Conservation (phyloP, 2,888 invertebrate species). For the Drosophila sordidapex region DNA sequence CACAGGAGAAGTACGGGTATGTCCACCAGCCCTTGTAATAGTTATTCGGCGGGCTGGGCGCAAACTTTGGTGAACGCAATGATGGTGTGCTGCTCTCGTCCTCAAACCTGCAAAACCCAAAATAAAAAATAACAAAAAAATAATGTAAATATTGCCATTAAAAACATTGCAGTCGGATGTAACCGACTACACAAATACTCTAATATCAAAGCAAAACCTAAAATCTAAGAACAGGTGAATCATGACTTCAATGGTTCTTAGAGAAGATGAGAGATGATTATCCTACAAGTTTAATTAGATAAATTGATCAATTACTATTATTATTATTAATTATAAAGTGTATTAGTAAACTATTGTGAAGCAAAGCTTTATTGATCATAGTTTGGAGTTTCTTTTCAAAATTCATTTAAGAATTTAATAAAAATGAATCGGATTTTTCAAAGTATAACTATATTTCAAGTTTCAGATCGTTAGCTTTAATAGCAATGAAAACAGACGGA, state of each 20-base stretch:
- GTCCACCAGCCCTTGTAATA: conserved; percentile 94
- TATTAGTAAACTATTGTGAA: background rate
- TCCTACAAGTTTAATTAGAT: background rate
- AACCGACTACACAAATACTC: background rate
- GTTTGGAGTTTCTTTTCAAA: background rate
- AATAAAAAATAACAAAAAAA: too few species aligned
- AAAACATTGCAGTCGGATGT: fast-evolving
- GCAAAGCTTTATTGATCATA: background rate
- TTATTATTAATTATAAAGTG: background rate
- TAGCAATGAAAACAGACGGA: background rate
- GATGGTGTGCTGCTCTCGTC: conserved; percentile 87
- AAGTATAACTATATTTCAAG: background rate
- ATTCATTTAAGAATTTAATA: background rate
- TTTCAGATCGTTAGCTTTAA: background rate
- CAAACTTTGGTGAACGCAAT: conserved; percentile 88
- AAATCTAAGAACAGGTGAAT: background rate
- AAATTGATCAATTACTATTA: background rate
- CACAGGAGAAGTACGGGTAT: conserved; percentile 94
- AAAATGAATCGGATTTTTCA: background rate
- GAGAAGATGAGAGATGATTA: background rate
- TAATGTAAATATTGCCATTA: background rate
- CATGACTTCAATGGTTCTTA: background rate
- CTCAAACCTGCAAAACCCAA: conserved; percentile 86
- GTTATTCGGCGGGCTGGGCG: conserved; percentile 87
- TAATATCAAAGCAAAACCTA: background rate